Percentiles rank a stretch among this genome's conserved stretches.
These are phyloP conservation scores for Ricordea florida DNA, from an alignment of 92 coral and sea anemone species.

Conservation along the genomic window DNA sequence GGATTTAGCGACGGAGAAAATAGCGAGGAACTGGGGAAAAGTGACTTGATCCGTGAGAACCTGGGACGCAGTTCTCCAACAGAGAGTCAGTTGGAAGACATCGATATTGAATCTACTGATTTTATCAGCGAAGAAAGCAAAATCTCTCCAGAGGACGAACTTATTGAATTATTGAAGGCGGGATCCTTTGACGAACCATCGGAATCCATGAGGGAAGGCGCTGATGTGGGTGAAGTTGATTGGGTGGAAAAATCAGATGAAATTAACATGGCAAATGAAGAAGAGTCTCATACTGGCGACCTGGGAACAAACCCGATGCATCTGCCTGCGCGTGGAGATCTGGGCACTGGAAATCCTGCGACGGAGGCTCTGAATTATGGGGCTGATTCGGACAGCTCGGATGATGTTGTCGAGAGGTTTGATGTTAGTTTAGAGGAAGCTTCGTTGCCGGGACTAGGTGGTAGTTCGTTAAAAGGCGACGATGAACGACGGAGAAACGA, in stretches of 20 bases:
- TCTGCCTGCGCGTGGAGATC: too few species aligned
- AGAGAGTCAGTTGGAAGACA: slow-evolving; percentile 79
- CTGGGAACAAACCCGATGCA: too few species aligned
- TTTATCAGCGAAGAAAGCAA: slow-evolving; percentile 71
- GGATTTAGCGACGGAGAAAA: neutral
- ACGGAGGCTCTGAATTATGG: neutral
- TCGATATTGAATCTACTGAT: slow-evolving; percentile 82
- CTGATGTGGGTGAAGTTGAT: neutral
- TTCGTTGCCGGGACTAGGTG: neutral
- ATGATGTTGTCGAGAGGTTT: slow-evolving; percentile 36
- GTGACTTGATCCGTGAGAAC: neutral
- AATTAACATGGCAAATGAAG: neutral
- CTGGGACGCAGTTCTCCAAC: slow-evolving; percentile 33
- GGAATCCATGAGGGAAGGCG: slow-evolving; percentile 17
- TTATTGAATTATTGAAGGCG: slow-evolving; percentile 67
- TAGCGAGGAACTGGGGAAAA: neutral
- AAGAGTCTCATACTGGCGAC: neutral
- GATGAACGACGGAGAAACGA: neutral
- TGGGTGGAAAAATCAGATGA: neutral
- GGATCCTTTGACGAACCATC: slow-evolving; percentile 18
- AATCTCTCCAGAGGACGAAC: slow-evolving; percentile 71
- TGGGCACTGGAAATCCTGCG: neutral
- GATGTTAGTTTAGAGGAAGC: neutral
- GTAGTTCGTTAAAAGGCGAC: neutral
- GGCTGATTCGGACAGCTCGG: slow-evolving; percentile 20